phyloP scores from a whole-genome alignment of 2,113 vertebrate species.

The Gasterosteus nipponicus region DNA sequence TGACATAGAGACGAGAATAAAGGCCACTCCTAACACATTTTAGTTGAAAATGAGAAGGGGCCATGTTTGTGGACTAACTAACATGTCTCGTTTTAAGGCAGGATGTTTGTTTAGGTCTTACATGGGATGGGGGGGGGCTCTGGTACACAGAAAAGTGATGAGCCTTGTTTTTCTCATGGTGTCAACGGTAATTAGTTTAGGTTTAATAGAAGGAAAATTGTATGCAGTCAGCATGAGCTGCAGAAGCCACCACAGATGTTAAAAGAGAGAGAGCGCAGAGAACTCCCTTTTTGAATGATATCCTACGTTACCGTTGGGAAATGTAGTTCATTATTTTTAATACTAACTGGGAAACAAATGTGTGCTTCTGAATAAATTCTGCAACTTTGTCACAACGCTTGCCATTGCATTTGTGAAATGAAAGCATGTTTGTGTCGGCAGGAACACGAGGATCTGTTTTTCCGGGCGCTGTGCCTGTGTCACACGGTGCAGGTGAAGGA shows the following conservation, averaged over 20 bases:
- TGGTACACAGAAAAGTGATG: slow-evolving; percentile 49
- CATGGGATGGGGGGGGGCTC: slow-evolving; percentile 10
- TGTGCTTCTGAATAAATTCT: background rate
- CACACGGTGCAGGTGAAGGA: slow-evolving; percentile 98
- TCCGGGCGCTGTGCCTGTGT: slow-evolving; percentile 95
- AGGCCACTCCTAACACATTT: background rate
- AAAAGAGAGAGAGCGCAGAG: slow-evolving; percentile 8
- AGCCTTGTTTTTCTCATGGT: slow-evolving; percentile 27
- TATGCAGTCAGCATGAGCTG: slow-evolving; percentile 50
- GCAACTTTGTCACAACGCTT: background rate
- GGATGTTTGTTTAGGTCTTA: slow-evolving; percentile 18
- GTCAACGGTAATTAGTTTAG: slow-evolving; percentile 48
- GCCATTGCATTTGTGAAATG: background rate
- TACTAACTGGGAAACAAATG: background rate
- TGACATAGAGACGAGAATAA: background rate
- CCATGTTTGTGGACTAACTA: slow-evolving; percentile 3
- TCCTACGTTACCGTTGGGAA: background rate
- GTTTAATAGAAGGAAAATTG: slow-evolving; percentile 49
- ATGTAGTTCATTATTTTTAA: background rate
- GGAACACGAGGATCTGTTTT: slow-evolving; percentile 96
- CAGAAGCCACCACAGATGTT: slow-evolving; percentile 27
- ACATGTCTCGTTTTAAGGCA: background rate
- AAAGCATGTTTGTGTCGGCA: slow-evolving; percentile 50
- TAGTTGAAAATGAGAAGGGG: background rate
- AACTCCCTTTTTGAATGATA: background rate